Base-by-base conservation (phyloP, 2,113 vertebrate species). In the Gallinago paraguaiae region DNA sequence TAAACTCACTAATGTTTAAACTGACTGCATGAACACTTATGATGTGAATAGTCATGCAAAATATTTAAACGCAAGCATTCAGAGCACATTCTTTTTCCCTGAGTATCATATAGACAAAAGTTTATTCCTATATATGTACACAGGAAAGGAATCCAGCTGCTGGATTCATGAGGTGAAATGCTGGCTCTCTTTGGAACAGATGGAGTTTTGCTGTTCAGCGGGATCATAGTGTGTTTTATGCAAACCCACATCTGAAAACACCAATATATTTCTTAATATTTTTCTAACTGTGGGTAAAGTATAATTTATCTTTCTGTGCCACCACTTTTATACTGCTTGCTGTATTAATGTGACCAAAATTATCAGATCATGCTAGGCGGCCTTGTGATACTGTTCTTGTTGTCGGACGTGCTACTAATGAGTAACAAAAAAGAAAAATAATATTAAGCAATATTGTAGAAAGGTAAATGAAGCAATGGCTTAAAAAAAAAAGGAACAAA, bases 91-190 rank as follows among this genome's bases (percentile, higher is more conserved):
- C 90, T 96, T 96, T 93, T 92, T 88, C 74, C 48, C 83, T 94
- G 90, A 96, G 57, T 91, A 91, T 94, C 86, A 85, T 96, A 95
- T 95, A 94, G 95, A 85, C 74, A 79, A 76, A 92, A 92, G 61
- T 96, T 97, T 94, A 92, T 97, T 96, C 82, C 92, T 97, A 94
- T 93, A 85, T 96, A 95, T 95, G 92, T 97, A 93, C 92, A 93
- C 61, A 95, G 57, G 61, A 92, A 95, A 48, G 57, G 77, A 93
- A 86, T 96, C 72, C 90, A 95, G 92, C 93, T 95, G 90, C 86
- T 95, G 92, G 74, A 95, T 93, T 96, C 86, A 76, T 76, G 92
- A 97, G 92, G 92, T 93, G 88, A 94, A 97, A 84, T 84, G 51
- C 80, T 87, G 80, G 28, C 90, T 76, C 0, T 56, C 86, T 91